Evolutionary conservation across 2,113 vertebrate genomes (phyloP), one percentile per base, ranked within the genome.

Genomic region (Lasiurus cinereus): DNA sequence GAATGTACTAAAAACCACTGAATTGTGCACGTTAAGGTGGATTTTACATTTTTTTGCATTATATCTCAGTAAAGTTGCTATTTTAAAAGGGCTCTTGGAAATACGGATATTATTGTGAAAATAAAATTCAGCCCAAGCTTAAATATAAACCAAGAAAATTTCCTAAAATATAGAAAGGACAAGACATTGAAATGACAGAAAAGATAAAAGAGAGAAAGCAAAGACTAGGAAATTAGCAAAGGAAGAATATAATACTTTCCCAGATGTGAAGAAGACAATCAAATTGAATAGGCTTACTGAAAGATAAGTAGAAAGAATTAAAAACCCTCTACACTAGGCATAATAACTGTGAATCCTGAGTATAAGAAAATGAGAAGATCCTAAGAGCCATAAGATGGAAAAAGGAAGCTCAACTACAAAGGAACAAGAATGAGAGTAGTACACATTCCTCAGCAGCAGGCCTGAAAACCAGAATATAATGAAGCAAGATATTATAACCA

Each of bases 111-210:
- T 39, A 43, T 74, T 88, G 19, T 54, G 8, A 70, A 90, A 92
- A 77, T 76, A 73, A 95, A 90, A 83, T 77, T 92, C n/a, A 88
- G 15, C 73, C 39, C 82, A 66, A 66, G 18, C 74, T 96, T 77
- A 77, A 82, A 86, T 33, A 31, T 82, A 92, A 86, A 74, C 80
- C 5, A 67, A 62, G 29, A 74, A 70, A 82, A 80, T 64, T 15
- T 62, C 59, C 46, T 90, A 85, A 74, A 64, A 64, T 64, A 0
- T 85, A 64, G 15, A 80, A 76, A 39, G 74, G 80, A 52, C 8
- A 80, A 27, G 31, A 21, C 36, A 66, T 83, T 72, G 33, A 72
- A 88, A 91, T 85, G 18, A 52, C 27, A 79, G 29, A 69, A 50
- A 88, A 94, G 21, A 21, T 21, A 21, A 59, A 79, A 54, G 36